phyloP scores from a whole-genome alignment of 1,140 invertebrate species.

The Bombus pyrosoma region DNA sequence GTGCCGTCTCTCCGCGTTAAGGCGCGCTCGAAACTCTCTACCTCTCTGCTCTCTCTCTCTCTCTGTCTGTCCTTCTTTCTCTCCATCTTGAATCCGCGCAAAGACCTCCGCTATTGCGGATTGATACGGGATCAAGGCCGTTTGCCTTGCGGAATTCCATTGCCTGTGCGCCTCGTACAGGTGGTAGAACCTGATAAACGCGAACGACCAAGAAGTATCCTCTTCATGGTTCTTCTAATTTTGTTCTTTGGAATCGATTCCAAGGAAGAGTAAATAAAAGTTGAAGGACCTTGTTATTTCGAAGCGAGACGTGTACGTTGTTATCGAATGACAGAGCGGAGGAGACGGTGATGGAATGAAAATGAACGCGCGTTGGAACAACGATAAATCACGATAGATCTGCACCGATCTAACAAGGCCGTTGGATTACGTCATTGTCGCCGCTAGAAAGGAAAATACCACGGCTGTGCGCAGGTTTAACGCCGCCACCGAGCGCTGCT shows the following conservation, averaged over 20 bases:
- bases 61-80: background rate
- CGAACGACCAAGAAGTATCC: background rate
- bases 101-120: constrained; percentile 40
- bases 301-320: too few relatives aligned
- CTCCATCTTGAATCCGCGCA: constrained; percentile 2
- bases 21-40: constrained; percentile 65
- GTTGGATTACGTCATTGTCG: constrained; percentile 23
- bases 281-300: background rate
- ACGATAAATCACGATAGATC: constrained; percentile 11
- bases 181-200: constrained; percentile 28
- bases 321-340: background rate
- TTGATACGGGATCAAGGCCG: constrained; percentile 60
- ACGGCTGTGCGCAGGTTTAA: background rate
- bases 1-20: constrained; percentile 67
- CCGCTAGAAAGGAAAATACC: constrained; percentile 38
- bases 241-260: background rate
- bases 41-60: background rate
- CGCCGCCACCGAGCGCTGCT: background rate
- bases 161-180: constrained; percentile 20
- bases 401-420: constrained; percentile 21
- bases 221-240: background rate
- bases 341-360: background rate
- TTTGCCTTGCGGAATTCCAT: constrained; percentile 25
- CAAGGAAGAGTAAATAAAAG: background rate
- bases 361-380: background rate